Evolutionary conservation across 2,797 vertebrate species (phyloP).

Genomic region (Champsocephalus gunnari): DNA sequence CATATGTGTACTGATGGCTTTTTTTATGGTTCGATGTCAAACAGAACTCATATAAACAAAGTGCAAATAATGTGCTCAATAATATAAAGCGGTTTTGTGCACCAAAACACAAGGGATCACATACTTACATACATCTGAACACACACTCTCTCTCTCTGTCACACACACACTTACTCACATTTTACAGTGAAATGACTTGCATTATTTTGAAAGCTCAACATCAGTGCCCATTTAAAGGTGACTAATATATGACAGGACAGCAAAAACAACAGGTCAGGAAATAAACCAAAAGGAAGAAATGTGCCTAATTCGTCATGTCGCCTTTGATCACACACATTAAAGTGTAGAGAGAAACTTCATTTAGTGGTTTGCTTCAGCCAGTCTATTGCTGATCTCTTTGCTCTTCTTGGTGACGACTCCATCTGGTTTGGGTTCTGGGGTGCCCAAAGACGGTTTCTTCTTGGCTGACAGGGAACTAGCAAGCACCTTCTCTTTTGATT

Average conservation of each 20-base stretch:
- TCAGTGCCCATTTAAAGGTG: slow-evolving; percentile 60
- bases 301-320: slow-evolving; percentile 86
- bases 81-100: slow-evolving; percentile 72
- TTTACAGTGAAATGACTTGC: slow-evolving; percentile 65
- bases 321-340: slow-evolving; percentile 70
- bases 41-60: slow-evolving; percentile 56
- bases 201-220: slow-evolving; percentile 67
- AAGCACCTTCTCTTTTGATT: slow-evolving; percentile 94
- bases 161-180: slow-evolving; percentile 28
- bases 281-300: slow-evolving; percentile 81
- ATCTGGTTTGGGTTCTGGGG: slow-evolving; percentile 85
- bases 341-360: slow-evolving; percentile 65
- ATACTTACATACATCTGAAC: slow-evolving; percentile 11
- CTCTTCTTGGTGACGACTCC: slow-evolving; percentile 94
- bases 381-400: slow-evolving; percentile 99
- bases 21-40: slow-evolving; percentile 54
- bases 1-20: slow-evolving; percentile 65
- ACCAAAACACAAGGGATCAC: slow-evolving; percentile 62
- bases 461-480: slow-evolving; percentile 89
- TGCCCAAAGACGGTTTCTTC: slow-evolving; percentile 88
- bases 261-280: slow-evolving; percentile 58
- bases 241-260: slow-evolving; percentile 55
- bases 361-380: slow-evolving; percentile 98
- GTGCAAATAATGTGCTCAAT: slow-evolving; percentile 77
- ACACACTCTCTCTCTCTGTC: slow-evolving; percentile 4